Evolutionary conservation across 2,888 invertebrate species (phyloP).

Genomic region (Ashinkailepas kermadecensis): DNA sequence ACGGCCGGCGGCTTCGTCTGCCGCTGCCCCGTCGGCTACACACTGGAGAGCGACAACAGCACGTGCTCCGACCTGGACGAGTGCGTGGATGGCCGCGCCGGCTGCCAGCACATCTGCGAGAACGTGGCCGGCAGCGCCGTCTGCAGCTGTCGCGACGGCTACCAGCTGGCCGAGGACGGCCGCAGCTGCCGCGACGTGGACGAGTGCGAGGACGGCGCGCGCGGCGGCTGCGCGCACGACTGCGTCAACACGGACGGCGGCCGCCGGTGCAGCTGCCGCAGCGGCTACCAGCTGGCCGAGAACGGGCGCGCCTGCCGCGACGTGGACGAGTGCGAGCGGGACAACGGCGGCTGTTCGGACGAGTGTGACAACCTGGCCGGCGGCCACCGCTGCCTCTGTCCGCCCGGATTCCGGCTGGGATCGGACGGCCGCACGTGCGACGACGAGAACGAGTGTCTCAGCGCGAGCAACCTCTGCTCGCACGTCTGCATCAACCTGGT

Average conservation of each 20-base stretch:
- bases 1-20: constrained; percentile 51
- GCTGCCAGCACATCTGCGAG: constrained; percentile 31
- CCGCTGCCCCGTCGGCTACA: constrained; percentile 49
- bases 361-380: constrained; percentile 32
- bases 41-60: constrained; percentile 38
- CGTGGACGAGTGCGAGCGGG: constrained; percentile 32
- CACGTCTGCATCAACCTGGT: constrained; percentile 50
- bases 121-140: constrained; percentile 26
- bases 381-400: constrained; percentile 42
- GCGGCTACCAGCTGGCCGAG: constrained; percentile 40
- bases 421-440: constrained; percentile 42
- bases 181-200: constrained; percentile 50
- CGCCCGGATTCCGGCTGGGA: constrained; percentile 43
- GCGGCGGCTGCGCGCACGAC: constrained; percentile 48
- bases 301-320: constrained; percentile 36
- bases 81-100: constrained; percentile 28
- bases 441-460: constrained; percentile 42
- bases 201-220: constrained; percentile 53
- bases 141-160: constrained; percentile 32
- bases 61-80: constrained; percentile 34
- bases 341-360: constrained; percentile 34
- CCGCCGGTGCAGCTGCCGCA: constrained; percentile 42
- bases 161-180: constrained; percentile 28
- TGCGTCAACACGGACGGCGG: constrained; percentile 32
- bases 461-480: constrained; percentile 48